phyloP scores from a whole-genome alignment of 2,888 invertebrate genomes.

The Dolichomitus sp. region DNA sequence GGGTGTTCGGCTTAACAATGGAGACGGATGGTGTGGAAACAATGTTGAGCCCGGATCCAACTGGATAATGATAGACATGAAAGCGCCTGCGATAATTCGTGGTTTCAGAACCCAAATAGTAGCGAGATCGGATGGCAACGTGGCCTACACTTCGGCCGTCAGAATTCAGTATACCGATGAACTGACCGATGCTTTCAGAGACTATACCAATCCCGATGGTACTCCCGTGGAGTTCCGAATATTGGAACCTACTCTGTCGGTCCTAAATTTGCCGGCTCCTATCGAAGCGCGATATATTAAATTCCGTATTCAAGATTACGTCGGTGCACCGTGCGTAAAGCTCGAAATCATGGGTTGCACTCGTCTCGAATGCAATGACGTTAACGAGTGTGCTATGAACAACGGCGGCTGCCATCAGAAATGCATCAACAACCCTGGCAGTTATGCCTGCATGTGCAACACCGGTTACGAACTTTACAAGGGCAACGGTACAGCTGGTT shows the following conservation, averaged over 20 bases:
- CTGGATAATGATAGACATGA: slow-evolving; percentile 95
- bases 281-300: slow-evolving; percentile 96
- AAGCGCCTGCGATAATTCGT: slow-evolving; percentile 95
- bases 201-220: slow-evolving; percentile 97
- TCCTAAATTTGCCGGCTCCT: slow-evolving; percentile 95
- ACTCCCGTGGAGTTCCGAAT: slow-evolving; percentile 97
- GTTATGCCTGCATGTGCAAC: slow-evolving; percentile 95
- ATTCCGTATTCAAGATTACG: slow-evolving; percentile 94
- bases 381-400: slow-evolving; percentile 94
- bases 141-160: slow-evolving; percentile 96
- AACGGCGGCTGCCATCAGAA: slow-evolving; percentile 98
- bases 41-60: slow-evolving; percentile 95
- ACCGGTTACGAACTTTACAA: slow-evolving; percentile 96
- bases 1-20: slow-evolving; percentile 94
- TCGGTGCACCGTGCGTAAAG: slow-evolving; percentile 95
- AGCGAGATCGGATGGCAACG: slow-evolving; percentile 92
- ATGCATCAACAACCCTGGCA: slow-evolving; percentile 96
- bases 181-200: slow-evolving; percentile 95
- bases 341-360: slow-evolving; percentile 97
- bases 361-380: slow-evolving; percentile 94
- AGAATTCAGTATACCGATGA: slow-evolving; percentile 95
- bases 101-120: slow-evolving; percentile 97
- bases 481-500: slow-evolving; percentile 96
- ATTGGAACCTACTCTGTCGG: slow-evolving; percentile 95
- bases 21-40: slow-evolving; percentile 96